Conservation (phyloP, 2,888 invertebrate genomes). For the Cheilosia impressa region DNA sequence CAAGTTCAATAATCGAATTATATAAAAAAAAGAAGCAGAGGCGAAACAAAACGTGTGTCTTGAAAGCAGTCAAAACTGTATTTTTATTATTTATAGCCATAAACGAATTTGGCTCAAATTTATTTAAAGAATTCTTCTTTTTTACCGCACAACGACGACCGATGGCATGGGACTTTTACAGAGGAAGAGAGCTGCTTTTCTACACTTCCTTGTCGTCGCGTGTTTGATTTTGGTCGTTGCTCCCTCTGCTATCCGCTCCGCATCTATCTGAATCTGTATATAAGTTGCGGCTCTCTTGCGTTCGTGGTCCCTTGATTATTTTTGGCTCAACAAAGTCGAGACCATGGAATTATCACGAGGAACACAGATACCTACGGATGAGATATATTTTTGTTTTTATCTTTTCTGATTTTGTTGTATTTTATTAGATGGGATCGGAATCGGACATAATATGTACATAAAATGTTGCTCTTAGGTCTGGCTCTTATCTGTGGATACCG, state of each 20-base stretch:
- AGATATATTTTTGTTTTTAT: constrained; percentile 2
- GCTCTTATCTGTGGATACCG: neutral
- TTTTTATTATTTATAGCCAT: constrained; percentile 68
- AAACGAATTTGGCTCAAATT: constrained; percentile 82
- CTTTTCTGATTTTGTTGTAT: neutral
- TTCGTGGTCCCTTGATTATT: constrained; percentile 50
- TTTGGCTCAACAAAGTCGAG: constrained; percentile 35
- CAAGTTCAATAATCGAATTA: constrained; percentile 44
- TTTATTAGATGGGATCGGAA: neutral
- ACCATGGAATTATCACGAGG: constrained; percentile 28
- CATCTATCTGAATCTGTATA: constrained; percentile 3
- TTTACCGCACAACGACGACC: constrained; percentile 24
- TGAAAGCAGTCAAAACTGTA: constrained; percentile 41
- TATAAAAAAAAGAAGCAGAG: constrained; percentile 56
- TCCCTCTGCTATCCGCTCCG: constrained; percentile 39
- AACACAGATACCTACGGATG: neutral
- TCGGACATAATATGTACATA: neutral
- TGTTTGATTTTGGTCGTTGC: constrained; percentile 69
- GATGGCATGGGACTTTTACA: constrained; percentile 8
- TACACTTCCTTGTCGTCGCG: constrained; percentile 54
- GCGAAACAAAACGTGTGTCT: constrained; percentile 37
- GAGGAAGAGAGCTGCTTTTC: constrained; percentile 25
- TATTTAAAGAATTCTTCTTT: constrained; percentile 81
- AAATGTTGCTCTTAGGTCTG: neutral
- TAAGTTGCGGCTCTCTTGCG: neutral